phyloP scores from a whole-genome alignment of 2,113 vertebrate genomes.

The Lota lota region DNA sequence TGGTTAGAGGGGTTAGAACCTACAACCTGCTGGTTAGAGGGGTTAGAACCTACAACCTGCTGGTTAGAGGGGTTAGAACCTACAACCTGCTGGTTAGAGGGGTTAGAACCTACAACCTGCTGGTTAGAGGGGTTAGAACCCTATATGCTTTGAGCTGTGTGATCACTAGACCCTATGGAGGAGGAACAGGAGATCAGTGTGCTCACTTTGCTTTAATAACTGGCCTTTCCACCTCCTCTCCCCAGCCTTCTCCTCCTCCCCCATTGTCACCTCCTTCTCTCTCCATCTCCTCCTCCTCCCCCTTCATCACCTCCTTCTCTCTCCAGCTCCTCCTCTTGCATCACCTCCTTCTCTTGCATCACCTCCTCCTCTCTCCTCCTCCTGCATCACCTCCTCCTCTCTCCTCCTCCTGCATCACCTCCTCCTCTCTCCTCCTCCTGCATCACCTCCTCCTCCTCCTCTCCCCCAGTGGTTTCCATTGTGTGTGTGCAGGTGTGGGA shows the following conservation, averaged over 20 bases:
- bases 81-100: too few relatives aligned
- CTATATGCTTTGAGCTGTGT: too few relatives aligned
- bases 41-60: too few relatives aligned
- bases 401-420: background rate
- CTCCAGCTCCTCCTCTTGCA: too few relatives aligned
- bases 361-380: background rate
- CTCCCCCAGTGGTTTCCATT: constrained; percentile 73
- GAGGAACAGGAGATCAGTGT: too few relatives aligned
- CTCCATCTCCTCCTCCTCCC: background rate
- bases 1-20: too few relatives aligned
- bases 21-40: too few relatives aligned
- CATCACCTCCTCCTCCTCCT: constrained; percentile 44
- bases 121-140: too few relatives aligned
- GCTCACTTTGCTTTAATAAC: constrained; percentile 52
- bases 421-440: background rate
- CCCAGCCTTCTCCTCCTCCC: background rate
- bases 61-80: too few relatives aligned
- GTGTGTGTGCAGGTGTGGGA: constrained; percentile 84
- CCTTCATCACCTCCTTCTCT: background rate
- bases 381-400: too few relatives aligned
- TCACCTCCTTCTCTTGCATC: background rate
- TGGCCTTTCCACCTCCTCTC: constrained; percentile 49
- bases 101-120: too few relatives aligned
- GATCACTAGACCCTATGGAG: too few relatives aligned
- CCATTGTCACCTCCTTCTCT: background rate